phyloP scores from a whole-genome alignment of 2,888 invertebrate species.

The Drosophila nr. perissopoda region DNA sequence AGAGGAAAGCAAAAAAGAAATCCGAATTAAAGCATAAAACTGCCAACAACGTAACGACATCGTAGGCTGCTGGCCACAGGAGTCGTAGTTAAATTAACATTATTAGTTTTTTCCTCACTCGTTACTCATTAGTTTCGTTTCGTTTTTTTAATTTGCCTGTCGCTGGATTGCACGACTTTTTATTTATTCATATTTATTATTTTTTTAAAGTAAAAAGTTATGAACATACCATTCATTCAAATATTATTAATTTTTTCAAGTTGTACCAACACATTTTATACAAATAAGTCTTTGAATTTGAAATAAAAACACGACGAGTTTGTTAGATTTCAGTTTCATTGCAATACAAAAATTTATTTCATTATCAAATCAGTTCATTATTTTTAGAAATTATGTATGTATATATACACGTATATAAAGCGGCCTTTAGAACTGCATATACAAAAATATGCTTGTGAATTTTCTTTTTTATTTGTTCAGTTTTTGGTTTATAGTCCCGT shows the following conservation, averaged over 20 bases:
- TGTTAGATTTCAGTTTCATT: slow-evolving; percentile 12
- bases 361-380: slow-evolving; percentile 58
- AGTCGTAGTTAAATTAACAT: slow-evolving; percentile 18
- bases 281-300: slow-evolving; percentile 1
- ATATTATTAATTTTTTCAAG: slow-evolving; percentile 8
- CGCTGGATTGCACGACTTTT: slow-evolving; percentile 20
- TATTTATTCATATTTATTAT: slow-evolving; percentile 36
- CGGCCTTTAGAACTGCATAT: slow-evolving; percentile 38
- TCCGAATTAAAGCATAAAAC: slow-evolving; percentile 31
- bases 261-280: slow-evolving; percentile 1
- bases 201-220: slow-evolving; percentile 32
- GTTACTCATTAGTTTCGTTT: slow-evolving; percentile 28
- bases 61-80: slow-evolving; percentile 3
- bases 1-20: slow-evolving; percentile 44
- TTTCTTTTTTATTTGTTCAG: slow-evolving; percentile 56
- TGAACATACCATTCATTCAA: background rate
- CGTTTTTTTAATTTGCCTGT: slow-evolving; percentile 15
- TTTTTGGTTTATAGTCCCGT: slow-evolving; percentile 47
- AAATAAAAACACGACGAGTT: slow-evolving; percentile 13
- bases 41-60: slow-evolving; percentile 21
- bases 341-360: slow-evolving; percentile 51
- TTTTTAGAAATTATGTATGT: slow-evolving; percentile 32
- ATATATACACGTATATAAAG: slow-evolving; percentile 24
- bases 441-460: slow-evolving; percentile 42
- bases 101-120: slow-evolving; percentile 13